phyloP scores from a whole-genome alignment of 2,888 invertebrate genomes.

The Metellina segmentata region DNA sequence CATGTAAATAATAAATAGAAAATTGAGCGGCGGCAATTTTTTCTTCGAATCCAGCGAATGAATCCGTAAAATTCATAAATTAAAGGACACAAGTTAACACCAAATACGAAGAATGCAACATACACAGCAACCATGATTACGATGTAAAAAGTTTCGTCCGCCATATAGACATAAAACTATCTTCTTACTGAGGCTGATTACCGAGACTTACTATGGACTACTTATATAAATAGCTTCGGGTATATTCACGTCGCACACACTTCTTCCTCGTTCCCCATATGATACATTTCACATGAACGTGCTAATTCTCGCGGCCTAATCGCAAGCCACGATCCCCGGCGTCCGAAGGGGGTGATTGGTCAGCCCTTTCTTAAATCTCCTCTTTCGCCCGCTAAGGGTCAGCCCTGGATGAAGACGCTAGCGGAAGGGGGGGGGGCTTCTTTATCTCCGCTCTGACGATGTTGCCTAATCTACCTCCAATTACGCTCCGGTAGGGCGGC shows the following conservation, averaged over 20 bases:
- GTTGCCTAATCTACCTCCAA: slow-evolving; percentile 66
- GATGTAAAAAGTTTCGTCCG: too few species aligned
- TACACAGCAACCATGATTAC: too few species aligned
- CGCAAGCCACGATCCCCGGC: too few species aligned
- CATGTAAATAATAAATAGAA: too few species aligned
- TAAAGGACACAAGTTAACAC: too few species aligned
- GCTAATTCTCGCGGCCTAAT: background rate
- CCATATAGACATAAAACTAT: too few species aligned
- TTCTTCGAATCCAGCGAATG: too few species aligned
- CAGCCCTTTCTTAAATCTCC: background rate
- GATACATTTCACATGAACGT: background rate
- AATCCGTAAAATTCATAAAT: too few species aligned
- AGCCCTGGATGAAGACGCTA: slow-evolving; percentile 31
- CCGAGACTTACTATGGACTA: background rate
- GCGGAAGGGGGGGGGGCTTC: slow-evolving; percentile 16
- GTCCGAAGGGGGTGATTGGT: background rate
- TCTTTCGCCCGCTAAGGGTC: background rate
- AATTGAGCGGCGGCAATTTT: too few species aligned
- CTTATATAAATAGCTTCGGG: background rate
- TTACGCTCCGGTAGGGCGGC: slow-evolving; percentile 63
- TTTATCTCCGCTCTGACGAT: too few species aligned
- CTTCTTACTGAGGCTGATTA: too few species aligned
- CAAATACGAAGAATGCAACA: too few species aligned
- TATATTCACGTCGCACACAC: background rate
- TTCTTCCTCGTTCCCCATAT: background rate